Conservation (phyloP, 1,140 invertebrate genomes). For the Chironomus striatipennis region DNA sequence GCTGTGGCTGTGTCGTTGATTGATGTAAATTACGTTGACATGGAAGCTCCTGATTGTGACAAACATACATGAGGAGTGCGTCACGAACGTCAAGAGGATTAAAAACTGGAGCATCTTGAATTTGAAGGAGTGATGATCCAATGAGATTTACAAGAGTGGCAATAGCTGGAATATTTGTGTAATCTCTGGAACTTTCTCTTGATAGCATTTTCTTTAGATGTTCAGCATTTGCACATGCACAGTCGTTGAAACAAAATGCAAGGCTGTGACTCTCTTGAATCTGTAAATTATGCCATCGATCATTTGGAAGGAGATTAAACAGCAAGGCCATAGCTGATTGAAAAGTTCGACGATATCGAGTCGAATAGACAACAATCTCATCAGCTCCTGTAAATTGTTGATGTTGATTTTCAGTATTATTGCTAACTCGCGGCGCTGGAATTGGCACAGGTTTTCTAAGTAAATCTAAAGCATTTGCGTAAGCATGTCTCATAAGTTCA, state of each 20-base stretch:
- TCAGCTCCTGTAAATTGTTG: slow-evolving; percentile 40
- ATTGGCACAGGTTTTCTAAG: slow-evolving; percentile 30
- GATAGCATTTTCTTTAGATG: slow-evolving; percentile 31
- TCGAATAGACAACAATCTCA: slow-evolving; percentile 67
- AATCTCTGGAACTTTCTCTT: slow-evolving; percentile 29
- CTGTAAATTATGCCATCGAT: slow-evolving; percentile 38
- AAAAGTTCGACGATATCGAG: slow-evolving; percentile 76
- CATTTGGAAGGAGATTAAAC: slow-evolving; percentile 60
- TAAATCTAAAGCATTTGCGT: slow-evolving; percentile 50
- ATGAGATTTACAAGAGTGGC: slow-evolving; percentile 54
- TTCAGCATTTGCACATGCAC: slow-evolving; percentile 67
- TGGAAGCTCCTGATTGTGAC: slow-evolving; percentile 69
- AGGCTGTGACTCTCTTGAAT: slow-evolving; percentile 66
- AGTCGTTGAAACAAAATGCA: slow-evolving; percentile 76
- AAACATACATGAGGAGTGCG: slow-evolving; percentile 70
- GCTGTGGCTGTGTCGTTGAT: slow-evolving; percentile 29
- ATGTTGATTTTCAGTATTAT: slow-evolving; percentile 29
- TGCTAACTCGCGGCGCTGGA: slow-evolving; percentile 16
- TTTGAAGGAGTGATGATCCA: slow-evolving; percentile 53
- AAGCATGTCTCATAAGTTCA: slow-evolving; percentile 57
- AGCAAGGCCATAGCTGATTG: slow-evolving; percentile 78
- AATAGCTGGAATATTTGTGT: slow-evolving; percentile 52
- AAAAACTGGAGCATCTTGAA: slow-evolving; percentile 48
- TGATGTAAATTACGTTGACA: slow-evolving; percentile 45
- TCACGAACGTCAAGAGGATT: slow-evolving; percentile 68